A percentile compares a stretch with the other conserved stretches of the same genome.
These are phyloP conservation scores for Rhodinocichla rosea DNA, from an alignment of 2,113 vertebrate species.

Conservation along the genomic window DNA sequence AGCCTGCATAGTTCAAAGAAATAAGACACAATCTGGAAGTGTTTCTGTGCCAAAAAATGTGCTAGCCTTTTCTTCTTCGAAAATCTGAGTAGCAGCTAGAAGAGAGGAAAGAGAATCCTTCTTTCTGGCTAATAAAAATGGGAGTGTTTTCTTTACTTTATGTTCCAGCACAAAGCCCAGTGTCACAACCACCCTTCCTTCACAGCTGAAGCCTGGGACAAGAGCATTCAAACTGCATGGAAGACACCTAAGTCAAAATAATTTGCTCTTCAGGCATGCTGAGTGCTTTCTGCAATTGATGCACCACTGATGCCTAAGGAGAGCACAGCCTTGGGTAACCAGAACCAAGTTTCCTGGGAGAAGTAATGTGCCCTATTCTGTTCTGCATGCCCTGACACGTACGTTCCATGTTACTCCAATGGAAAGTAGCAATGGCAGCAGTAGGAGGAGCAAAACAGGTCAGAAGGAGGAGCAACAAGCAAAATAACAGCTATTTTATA, in stretches of 20 bases:
- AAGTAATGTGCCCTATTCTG: not conserved
- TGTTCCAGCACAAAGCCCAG: not conserved
- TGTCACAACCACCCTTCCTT: not conserved
- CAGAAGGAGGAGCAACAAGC: not conserved
- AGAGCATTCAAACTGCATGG: not conserved
- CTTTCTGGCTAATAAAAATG: not conserved
- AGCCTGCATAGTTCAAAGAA: slow-evolving; percentile 76
- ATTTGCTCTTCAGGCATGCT: not conserved
- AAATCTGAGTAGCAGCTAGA: slow-evolving; percentile 27
- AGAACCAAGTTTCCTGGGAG: not conserved
- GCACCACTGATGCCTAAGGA: not conserved
- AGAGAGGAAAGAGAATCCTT: slow-evolving; percentile 2
- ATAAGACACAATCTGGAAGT: slow-evolving; percentile 79
- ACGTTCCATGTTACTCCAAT: not conserved
- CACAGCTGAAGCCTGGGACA: not conserved
- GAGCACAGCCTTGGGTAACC: not conserved
- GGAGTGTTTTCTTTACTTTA: not conserved
- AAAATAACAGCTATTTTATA: not conserved
- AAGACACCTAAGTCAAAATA: not conserved
- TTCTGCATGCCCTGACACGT: not conserved
- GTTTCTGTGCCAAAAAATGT: slow-evolving; percentile 75
- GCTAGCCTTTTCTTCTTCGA: slow-evolving; percentile 75
- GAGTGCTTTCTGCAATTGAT: not conserved
- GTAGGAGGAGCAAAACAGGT: not conserved
- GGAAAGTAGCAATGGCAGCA: not conserved